A percentile compares a stretch with the other conserved stretches of the same genome.
phyloP scores from a whole-genome alignment of 1,140 invertebrate species.

The Pogonomyrmex californicus region DNA sequence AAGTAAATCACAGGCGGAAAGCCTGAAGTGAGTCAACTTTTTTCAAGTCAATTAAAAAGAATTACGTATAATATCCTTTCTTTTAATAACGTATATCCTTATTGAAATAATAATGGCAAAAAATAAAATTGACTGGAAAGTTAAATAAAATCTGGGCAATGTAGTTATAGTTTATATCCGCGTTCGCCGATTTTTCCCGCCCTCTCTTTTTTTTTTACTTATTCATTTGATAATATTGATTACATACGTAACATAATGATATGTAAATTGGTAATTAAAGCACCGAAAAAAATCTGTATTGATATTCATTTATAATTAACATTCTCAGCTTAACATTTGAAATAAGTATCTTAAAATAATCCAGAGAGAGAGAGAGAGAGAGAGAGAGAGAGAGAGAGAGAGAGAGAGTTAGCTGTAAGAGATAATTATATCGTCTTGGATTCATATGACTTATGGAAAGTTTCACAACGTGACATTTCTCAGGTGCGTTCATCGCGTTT shows the following conservation, averaged over 20 bases:
- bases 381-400: no score
- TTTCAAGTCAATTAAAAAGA: neutral
- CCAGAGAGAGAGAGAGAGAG: no score
- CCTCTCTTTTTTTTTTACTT: neutral
- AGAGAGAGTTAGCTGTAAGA: neutral
- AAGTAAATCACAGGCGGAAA: neutral
- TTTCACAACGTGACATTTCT: neutral
- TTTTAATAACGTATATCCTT: neutral
- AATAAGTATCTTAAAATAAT: neutral
- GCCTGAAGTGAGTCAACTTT: neutral
- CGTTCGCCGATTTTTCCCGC: neutral
- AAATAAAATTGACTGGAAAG: neutral
- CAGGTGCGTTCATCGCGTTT: neutral
- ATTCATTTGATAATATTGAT: neutral
- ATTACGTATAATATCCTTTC: no score
- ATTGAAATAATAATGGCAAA: neutral
- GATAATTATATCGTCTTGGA: neutral
- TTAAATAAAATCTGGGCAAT: neutral
- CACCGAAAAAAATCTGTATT: neutral
- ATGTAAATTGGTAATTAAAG: neutral
- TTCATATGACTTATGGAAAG: constrained; percentile 28
- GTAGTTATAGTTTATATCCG: neutral
- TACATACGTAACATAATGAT: neutral
- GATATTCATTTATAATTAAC: neutral
- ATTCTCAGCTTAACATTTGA: neutral